Evolutionary conservation across 2,888 invertebrate species (phyloP), one percentile per base, ranked within the genome.

Genomic region (Heterodera filipjevi): DNA sequence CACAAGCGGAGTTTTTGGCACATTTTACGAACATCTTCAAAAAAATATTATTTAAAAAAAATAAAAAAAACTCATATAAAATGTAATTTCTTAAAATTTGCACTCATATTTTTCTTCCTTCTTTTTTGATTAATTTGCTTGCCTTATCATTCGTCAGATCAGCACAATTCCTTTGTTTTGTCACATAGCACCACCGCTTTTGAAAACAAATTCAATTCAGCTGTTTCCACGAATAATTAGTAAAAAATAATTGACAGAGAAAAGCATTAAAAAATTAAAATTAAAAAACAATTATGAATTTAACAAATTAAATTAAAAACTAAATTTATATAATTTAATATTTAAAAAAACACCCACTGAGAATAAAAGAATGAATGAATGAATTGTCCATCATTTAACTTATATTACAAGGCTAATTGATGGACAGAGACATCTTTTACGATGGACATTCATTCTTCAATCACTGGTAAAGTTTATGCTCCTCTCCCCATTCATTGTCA

Each of bases 131-230:
- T 27, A 59, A n/a, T 59, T 59, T n/a, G 27, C 59, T 10, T 53
- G 59, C 59, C 59, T 59, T 59, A 59, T 59, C 59, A 12, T 27
- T 59, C n/a, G 59, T 59, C 59, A 0, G 59, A 27, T 59, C 59
- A 59, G 59, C 59, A n/a, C n/a, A 59, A 59, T 59, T 59, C 59
- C 27, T 59, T n/a, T n/a, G 59, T 59, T 59, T n/a, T 59, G 59
- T n/a, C 59, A n/a, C 27, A 1, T 59, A n/a, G 53, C 53, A 53
- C 59, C n/a, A 22, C n/a, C 16, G 8, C 8, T 59, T 59, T 22
- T 8, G 59, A 27, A 12, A 27, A 27, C 59, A 49, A 49, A 49
- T 49, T 44, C 53, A 53, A 53, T 19, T n/a, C 59, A 59, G 53
- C 53, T 16, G 19, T 22, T 53, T 59, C 27, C 59, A 59, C 27